phyloP scores from a whole-genome alignment of 2,888 invertebrate species.

The Matsumyia berberina region DNA sequence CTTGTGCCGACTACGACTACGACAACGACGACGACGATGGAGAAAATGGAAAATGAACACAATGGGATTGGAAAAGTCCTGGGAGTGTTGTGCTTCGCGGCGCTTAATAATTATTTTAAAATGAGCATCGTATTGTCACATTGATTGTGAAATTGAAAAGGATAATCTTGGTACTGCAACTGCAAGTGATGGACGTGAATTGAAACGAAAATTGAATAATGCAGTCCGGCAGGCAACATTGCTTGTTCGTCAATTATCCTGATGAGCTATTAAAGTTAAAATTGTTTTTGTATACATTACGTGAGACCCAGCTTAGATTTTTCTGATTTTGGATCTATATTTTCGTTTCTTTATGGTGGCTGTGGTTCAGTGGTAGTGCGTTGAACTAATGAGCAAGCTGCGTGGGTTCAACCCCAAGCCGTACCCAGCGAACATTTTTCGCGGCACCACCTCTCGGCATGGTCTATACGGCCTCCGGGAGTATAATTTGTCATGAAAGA shows the following conservation, averaged over 20 bases:
- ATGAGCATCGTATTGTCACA: conserved; percentile 64
- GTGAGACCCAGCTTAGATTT: no score
- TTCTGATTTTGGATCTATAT: no score
- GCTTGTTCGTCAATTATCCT: conserved; percentile 6
- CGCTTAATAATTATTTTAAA: conserved; percentile 70
- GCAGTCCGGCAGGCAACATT: conserved; percentile 16
- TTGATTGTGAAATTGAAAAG: conserved; percentile 60
- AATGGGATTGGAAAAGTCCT: conserved; percentile 27
- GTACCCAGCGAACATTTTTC: no score
- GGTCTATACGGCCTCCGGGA: no score
- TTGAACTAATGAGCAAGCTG: no score
- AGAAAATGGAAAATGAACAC: conserved; percentile 51
- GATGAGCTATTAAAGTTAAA: neutral
- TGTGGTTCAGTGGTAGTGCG: no score
- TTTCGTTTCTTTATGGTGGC: no score
- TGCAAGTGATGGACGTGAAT: conserved; percentile 56
- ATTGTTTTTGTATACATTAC: no score
- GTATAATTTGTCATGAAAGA: no score
- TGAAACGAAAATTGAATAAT: conserved; percentile 44
- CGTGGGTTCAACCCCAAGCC: no score
- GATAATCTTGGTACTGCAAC: conserved; percentile 43
- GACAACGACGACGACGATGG: conserved; percentile 5
- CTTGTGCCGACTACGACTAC: conserved; percentile 8
- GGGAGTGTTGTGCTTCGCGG: conserved; percentile 51
- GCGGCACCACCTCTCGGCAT: no score